These are phyloP conservation scores for Heliconius ethilla DNA, from an alignment of 2,888 invertebrate genomes.

Conservation along the genomic window DNA sequence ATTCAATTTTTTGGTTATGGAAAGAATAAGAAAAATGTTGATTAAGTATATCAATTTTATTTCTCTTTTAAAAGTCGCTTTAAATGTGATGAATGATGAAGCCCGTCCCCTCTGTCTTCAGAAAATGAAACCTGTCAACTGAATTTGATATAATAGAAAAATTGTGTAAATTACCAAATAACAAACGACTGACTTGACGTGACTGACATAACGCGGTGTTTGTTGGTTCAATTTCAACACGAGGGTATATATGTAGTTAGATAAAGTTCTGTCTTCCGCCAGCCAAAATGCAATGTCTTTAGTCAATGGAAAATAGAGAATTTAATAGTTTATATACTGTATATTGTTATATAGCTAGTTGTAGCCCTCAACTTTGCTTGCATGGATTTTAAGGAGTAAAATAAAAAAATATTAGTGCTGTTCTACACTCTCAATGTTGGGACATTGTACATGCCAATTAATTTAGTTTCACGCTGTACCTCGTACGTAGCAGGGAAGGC, in stretches of 20 bases:
- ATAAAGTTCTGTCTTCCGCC: too few species aligned
- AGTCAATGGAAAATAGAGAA: too few species aligned
- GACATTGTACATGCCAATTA: too few species aligned
- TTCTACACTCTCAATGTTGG: too few species aligned
- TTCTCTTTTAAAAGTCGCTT: neutral
- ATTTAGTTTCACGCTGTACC: too few species aligned
- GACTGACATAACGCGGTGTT: neutral
- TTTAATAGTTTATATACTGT: too few species aligned
- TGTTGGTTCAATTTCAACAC: neutral
- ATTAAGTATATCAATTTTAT: neutral
- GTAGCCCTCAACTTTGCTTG: too few species aligned
- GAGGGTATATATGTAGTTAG: neutral
- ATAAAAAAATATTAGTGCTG: too few species aligned
- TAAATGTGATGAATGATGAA: conserved; percentile 11
- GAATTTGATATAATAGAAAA: conserved; percentile 2
- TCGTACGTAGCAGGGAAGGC: neutral
- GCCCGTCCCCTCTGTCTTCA: neutral
- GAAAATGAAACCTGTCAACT: conserved; percentile 14
- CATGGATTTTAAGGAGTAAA: too few species aligned
- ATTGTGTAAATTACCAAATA: neutral
- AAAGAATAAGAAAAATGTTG: neutral
- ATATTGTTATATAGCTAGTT: too few species aligned
- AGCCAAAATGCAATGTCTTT: too few species aligned
- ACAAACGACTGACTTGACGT: neutral
- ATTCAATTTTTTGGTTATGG: neutral